Evolutionary conservation across 2,888 invertebrate species (phyloP), one percentile per base, ranked within the genome.

Genomic region (Ophion ventricosus): DNA sequence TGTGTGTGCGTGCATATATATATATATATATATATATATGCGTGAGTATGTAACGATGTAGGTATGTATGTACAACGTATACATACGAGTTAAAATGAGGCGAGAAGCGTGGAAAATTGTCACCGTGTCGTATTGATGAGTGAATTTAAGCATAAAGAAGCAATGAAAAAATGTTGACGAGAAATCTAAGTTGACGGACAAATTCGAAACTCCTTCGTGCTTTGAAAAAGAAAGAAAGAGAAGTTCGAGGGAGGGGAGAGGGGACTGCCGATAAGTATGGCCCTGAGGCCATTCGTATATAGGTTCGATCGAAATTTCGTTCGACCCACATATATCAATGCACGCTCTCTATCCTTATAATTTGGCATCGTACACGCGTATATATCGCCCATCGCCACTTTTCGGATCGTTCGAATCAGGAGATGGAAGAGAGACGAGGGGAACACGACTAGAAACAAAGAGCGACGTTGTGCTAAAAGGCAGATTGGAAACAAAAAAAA

Each of bases 291-390:
- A 74, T 49, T 49, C 49, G 49, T 49, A 14, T 49, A 49, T 49
- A 49, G 14, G 49, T 82, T 81, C 66, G 23, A 85, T 67, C 63
- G 73, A 69, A 54, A 69, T 54, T 75, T 26, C 63, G 72, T 70
- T 80, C 92, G 90, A 74, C 91, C 91, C 49, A 49, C 49, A 91
- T 88, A 88, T 89, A 91, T 92, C 92, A 92, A 92, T 91, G 91
- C 91, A 90, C 63, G 10, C 54, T 90, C 89, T 91, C 90, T 90
- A 91, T 84, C 91, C 90, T 86, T 92, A 89, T 92, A 92, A 92
- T 92, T 92, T 92, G 87, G 90, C 90, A 57, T 57, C 10, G 23
- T 49, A 49, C 14, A 49, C 49, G 49, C 49, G 49, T 49, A 14
- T 17, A 88, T 90, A 17, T 75, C 43, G 88, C 85, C 86, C 86